Base-by-base conservation (phyloP, 2,113 vertebrate genomes). In the Tetrax tetrax region DNA sequence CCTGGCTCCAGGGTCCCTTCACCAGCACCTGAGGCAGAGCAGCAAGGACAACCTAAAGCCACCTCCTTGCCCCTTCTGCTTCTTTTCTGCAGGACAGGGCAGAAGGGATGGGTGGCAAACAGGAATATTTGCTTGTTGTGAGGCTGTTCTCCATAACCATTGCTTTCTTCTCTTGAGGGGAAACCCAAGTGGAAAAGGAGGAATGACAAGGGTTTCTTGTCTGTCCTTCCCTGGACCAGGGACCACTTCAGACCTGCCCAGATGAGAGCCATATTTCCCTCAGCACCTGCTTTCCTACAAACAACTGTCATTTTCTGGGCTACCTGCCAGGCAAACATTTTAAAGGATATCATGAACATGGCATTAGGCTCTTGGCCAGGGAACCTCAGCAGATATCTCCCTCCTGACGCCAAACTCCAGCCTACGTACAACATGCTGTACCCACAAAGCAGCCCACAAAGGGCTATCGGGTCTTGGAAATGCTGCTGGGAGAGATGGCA, bases 361-460 rank as follows among this genome's bases (percentile, higher is more conserved):
- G 33, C 41, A 72, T 77, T 86, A 56, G 57, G 76, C 47, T 70
- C 57, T 56, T 56, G 85, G 80, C 75, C 81, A 81, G 53, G 53
- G 35, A 82, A 86, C 14, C 75, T 77, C 64, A 85, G 81, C 59
- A 71, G 47, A 16, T 60, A 50, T 22, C 35, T 72, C 33, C 21
- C 18, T 77, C 11, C 21, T 35, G 47, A 15, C 47, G 70, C n/a
- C 35, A 60, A 84, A 54, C 45, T 65, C 61, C 89, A 80, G n/a
- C 24, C 33, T 38, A 18, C 0, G 9, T 41, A n/a, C 51, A 38
- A 29, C 41, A 7, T 1, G 0, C 51, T 28, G 37, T 77, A 45
- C 56, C 70, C 57, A 48, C 29, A 38, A n/a, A 57, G 24, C 48
- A 35, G 47, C 7, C 28, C 2, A 1, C 25, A 47, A 76, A 64